Evolutionary conservation across 2,797 vertebrate genomes (phyloP).

Genomic region (Anguilla obscura): DNA sequence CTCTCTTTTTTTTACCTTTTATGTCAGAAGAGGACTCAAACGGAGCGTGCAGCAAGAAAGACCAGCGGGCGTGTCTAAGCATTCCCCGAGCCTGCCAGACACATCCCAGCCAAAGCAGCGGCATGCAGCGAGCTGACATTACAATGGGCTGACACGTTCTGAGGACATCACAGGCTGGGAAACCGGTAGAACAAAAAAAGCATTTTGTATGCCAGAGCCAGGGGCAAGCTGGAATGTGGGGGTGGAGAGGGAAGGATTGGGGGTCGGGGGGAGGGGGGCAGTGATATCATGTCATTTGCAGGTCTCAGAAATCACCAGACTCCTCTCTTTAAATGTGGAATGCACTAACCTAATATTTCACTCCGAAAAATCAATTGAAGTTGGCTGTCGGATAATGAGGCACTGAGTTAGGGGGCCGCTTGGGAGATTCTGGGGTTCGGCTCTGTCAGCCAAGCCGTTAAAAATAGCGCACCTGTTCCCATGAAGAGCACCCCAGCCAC

Average conservation of each 20-base stretch:
- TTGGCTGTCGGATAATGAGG: constrained; percentile 43
- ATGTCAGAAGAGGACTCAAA: constrained; percentile 39
- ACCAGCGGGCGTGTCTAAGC: constrained; percentile 43
- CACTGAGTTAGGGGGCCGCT: constrained; percentile 43
- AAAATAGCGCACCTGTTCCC: neutral
- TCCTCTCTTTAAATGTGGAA: constrained; percentile 44
- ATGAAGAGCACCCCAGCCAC: neutral
- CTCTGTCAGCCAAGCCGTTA: constrained; percentile 22
- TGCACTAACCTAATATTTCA: constrained; percentile 54
- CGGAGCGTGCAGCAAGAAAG: constrained; percentile 36
- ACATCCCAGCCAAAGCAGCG: constrained; percentile 43
- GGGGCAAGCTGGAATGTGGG: neutral
- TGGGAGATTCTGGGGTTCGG: constrained; percentile 33
- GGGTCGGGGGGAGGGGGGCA: neutral
- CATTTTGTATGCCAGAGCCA: constrained; percentile 19
- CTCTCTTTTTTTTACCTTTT: neutral
- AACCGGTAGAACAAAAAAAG: constrained; percentile 14
- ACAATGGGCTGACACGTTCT: neutral
- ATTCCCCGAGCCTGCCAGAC: constrained; percentile 58
- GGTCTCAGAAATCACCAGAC: constrained; percentile 31
- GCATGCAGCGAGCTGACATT: constrained; percentile 38
- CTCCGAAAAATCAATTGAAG: constrained; percentile 49
- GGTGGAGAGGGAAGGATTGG: neutral
- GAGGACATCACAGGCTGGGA: neutral
- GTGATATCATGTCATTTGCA: neutral